Conservation (phyloP, 1,140 invertebrate genomes). For the Ostrea edulis region DNA sequence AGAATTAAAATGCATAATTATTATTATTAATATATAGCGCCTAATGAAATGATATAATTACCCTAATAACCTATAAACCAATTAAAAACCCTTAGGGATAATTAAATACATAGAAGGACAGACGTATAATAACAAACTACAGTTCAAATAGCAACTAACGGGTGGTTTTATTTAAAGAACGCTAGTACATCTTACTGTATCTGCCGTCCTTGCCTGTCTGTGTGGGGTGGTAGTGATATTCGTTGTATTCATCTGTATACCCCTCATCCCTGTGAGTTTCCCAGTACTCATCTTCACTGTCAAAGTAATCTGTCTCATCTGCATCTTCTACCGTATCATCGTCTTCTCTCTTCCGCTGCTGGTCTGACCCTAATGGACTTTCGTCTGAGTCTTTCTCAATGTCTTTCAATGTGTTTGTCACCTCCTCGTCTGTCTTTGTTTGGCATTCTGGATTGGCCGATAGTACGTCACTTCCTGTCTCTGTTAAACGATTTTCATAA, state of each 20-base stretch:
- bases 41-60: too few species aligned
- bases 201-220: neutral
- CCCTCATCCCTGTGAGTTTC: neutral
- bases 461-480: too few species aligned
- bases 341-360: neutral
- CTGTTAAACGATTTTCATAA: neutral
- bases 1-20: too few species aligned
- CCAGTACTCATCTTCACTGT: constrained; percentile 8
- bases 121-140: too few species aligned
- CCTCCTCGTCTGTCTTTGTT: neutral
- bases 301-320: constrained; percentile 24
- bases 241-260: neutral
- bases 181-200: neutral
- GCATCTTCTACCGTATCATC: neutral
- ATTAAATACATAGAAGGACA: too few species aligned
- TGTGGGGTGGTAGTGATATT: neutral
- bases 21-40: too few species aligned
- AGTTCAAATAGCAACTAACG: too few species aligned
- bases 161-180: too few species aligned
- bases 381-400: neutral
- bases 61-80: too few species aligned
- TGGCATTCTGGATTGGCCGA: too few species aligned
- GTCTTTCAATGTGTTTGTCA: neutral
- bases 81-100: too few species aligned
- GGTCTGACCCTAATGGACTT: too few species aligned